phyloP scores from a whole-genome alignment of 2,113 vertebrate species.

The Pseudolaguvia tuberculata region DNA sequence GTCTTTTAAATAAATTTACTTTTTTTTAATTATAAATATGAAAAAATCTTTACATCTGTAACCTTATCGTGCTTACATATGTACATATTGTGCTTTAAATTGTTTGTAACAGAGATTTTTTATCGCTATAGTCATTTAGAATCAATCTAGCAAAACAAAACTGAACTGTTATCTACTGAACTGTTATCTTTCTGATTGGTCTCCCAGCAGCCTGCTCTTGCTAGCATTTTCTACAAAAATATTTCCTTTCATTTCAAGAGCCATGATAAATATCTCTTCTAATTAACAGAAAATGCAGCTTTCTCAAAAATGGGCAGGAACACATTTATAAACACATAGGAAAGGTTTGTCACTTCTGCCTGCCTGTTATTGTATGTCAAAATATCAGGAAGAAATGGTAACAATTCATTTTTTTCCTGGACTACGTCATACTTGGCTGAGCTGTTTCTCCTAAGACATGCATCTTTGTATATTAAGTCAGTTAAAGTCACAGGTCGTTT shows the following conservation, averaged over 20 bases:
- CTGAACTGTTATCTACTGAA: neutral
- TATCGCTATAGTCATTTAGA: neutral
- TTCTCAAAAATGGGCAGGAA: constrained; percentile 51
- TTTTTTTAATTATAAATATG: too few relatives aligned
- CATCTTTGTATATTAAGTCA: constrained; percentile 6
- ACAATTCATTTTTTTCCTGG: neutral
- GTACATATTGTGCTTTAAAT: neutral
- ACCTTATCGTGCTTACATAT: neutral
- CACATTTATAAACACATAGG: constrained; percentile 34
- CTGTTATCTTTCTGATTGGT: constrained; percentile 20
- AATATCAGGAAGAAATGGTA: constrained; percentile 27
- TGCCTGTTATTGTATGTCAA: constrained; percentile 35
- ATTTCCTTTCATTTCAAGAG: constrained; percentile 34
- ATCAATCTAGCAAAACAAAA: constrained; percentile 17
- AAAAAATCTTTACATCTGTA: neutral
- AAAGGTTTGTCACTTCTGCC: constrained; percentile 44
- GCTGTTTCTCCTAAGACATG: constrained; percentile 8
- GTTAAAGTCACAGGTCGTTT: constrained; percentile 12
- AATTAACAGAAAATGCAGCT: constrained; percentile 44
- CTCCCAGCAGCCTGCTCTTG: too few relatives aligned
- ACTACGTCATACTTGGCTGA: neutral
- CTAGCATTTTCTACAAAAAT: constrained; percentile 40
- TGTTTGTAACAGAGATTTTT: too few relatives aligned
- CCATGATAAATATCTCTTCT: constrained; percentile 44
- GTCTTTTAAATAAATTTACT: too few relatives aligned